Conservation (phyloP, 2,113 vertebrate genomes). For the Calyptommatus sinebrachiatus region DNA sequence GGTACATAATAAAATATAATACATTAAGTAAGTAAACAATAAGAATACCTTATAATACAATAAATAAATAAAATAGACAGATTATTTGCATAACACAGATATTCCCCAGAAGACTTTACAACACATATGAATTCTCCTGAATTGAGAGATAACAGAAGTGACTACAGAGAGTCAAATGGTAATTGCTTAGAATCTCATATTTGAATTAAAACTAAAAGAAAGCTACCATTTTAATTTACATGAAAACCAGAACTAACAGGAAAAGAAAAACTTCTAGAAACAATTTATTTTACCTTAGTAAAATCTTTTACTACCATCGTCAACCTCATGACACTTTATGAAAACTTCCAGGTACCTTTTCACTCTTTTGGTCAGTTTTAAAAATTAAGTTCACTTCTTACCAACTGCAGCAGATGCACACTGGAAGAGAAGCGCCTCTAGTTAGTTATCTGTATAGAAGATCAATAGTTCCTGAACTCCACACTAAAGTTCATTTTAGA, state of each 20-base stretch:
- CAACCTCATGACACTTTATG: background rate
- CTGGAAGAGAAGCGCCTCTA: background rate
- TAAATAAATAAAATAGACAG: no score
- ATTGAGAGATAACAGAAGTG: no score
- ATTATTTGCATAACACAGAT: no score
- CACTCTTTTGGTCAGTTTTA: background rate
- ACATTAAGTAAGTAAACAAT: no score
- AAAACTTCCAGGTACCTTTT: background rate
- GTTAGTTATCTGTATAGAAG: slow-evolving; percentile 15
- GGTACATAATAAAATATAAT: no score
- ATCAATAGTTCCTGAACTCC: slow-evolving; percentile 27
- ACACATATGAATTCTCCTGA: no score
- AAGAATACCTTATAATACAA: no score
- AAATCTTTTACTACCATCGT: background rate
- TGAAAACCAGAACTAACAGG: background rate
- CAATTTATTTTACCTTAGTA: background rate
- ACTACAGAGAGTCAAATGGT: no score
- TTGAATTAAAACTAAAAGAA: background rate
- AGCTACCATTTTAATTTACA: background rate
- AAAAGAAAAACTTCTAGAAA: background rate
- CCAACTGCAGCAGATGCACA: background rate
- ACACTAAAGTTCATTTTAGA: slow-evolving; percentile 6
- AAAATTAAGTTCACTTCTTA: slow-evolving; percentile 4
- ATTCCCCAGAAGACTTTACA: no score
- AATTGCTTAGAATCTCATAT: no score